phyloP scores from a whole-genome alignment of 2,113 vertebrate species.

The Paramormyrops kingsleyae region DNA sequence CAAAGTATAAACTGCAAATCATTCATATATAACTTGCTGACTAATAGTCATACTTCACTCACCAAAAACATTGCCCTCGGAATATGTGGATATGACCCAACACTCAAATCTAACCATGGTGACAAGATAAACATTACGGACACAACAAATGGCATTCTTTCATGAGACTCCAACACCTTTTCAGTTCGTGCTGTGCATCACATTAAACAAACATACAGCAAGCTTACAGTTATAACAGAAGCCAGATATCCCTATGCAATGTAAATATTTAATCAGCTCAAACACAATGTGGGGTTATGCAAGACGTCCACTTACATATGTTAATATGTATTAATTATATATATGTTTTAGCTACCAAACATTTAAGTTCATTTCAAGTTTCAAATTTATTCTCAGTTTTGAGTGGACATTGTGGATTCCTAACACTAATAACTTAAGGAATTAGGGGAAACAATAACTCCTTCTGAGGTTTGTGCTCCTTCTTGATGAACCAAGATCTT shows the following conservation, averaged over 20 bases:
- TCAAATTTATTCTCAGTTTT: not conserved
- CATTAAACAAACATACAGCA: slow-evolving; percentile 6
- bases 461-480: not conserved
- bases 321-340: not conserved
- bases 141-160: not conserved
- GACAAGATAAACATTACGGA: not conserved
- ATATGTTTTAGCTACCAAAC: not conserved
- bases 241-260: not conserved
- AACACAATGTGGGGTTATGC: not conserved
- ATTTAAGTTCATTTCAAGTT: not conserved
- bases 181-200: not conserved
- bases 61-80: not conserved
- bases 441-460: not conserved
- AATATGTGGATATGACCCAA: not conserved
- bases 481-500: not conserved
- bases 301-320: not conserved
- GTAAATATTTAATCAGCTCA: not conserved
- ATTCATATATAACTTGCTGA: not conserved
- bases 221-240: not conserved
- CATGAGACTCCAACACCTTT: not conserved
- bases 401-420: not conserved
- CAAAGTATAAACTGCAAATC: not conserved
- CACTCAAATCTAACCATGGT: not conserved
- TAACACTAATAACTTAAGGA: not conserved
- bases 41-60: not conserved